A percentile compares a stretch with the other conserved stretches of the same genome.
These are phyloP conservation scores for Neosalanx taihuensis DNA, from an alignment of 2,797 vertebrate genomes.

Conservation along the genomic window DNA sequence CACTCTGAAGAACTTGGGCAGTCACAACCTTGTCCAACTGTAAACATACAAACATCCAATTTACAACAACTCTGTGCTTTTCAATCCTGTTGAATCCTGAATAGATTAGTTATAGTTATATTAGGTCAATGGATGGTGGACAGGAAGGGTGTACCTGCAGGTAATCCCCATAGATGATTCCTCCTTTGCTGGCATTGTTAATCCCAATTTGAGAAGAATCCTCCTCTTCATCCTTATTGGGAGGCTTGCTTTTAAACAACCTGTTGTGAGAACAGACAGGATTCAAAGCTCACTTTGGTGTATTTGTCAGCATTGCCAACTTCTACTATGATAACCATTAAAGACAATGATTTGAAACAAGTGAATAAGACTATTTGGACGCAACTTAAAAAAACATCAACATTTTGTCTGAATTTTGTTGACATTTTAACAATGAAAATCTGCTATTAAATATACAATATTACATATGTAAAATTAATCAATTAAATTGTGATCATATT, in stretches of 20 bases:
- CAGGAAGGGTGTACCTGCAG: conserved; percentile 75
- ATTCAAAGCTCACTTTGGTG: conserved; percentile 13
- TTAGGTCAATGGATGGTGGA: neutral
- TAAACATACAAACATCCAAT: conserved; percentile 45
- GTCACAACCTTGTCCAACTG: conserved; percentile 89
- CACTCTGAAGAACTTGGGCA: conserved; percentile 91
- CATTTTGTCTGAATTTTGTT: neutral
- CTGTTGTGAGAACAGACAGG: conserved; percentile 59
- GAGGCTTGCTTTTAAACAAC: conserved; percentile 77
- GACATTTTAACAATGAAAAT: neutral
- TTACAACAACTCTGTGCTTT: neutral
- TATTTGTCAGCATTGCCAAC: conserved; percentile 1
- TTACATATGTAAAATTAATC: neutral
- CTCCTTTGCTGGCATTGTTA: conserved; percentile 87
- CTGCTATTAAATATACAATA: no score
- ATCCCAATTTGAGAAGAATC: conserved; percentile 80
- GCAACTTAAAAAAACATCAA: neutral
- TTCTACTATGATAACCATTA: neutral
- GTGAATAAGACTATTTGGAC: neutral
- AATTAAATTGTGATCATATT: neutral
- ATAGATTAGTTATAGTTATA: neutral
- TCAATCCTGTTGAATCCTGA: neutral
- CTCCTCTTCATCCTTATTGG: conserved; percentile 68
- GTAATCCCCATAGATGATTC: conserved; percentile 88
- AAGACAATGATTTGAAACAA: neutral